Evolutionary conservation across 2,797 vertebrate genomes (phyloP).

Genomic region (Enoplosus armatus): DNA sequence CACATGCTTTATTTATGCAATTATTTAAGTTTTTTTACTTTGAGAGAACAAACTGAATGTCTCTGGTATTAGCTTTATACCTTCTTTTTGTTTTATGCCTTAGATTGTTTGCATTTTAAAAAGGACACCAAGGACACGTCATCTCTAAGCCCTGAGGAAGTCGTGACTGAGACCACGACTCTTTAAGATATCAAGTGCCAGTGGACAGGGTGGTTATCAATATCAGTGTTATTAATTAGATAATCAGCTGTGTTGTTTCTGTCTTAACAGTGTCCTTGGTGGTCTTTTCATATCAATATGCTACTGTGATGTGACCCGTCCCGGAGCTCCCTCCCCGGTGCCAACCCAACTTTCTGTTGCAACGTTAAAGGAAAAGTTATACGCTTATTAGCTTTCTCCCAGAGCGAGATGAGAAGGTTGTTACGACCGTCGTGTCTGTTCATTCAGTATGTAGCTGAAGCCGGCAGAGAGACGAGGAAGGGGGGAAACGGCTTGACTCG

Average conservation of each 20-base stretch:
- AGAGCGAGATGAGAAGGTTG: not conserved
- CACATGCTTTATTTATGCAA: slow-evolving; percentile 79
- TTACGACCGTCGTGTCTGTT: not conserved
- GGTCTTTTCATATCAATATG: slow-evolving; percentile 61
- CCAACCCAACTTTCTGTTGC: slow-evolving; percentile 48
- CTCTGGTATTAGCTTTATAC: slow-evolving; percentile 81
- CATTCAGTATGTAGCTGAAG: not conserved
- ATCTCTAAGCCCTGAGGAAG: slow-evolving; percentile 11
- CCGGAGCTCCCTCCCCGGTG: slow-evolving; percentile 34
- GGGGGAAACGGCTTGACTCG: too few relatives aligned
- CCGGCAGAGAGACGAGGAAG: too few relatives aligned
- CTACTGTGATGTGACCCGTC: slow-evolving; percentile 66
- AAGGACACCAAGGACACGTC: slow-evolving; percentile 73
- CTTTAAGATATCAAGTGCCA: slow-evolving; percentile 73
- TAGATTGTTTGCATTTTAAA: slow-evolving; percentile 71
- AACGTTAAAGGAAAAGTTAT: slow-evolving; percentile 8
- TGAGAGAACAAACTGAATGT: slow-evolving; percentile 78
- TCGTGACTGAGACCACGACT: slow-evolving; percentile 54
- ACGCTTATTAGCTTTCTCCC: not conserved
- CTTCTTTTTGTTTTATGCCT: slow-evolving; percentile 68
- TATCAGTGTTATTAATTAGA: slow-evolving; percentile 46
- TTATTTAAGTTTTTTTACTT: slow-evolving; percentile 78
- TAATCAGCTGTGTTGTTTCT: slow-evolving; percentile 37
- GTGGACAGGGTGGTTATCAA: slow-evolving; percentile 47
- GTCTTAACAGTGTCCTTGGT: slow-evolving; percentile 72